A percentile compares a stretch with the other conserved stretches of the same genome.
These are phyloP conservation scores for Hoplodrina blanda DNA, from an alignment of 2,888 invertebrate genomes.

Conservation along the genomic window DNA sequence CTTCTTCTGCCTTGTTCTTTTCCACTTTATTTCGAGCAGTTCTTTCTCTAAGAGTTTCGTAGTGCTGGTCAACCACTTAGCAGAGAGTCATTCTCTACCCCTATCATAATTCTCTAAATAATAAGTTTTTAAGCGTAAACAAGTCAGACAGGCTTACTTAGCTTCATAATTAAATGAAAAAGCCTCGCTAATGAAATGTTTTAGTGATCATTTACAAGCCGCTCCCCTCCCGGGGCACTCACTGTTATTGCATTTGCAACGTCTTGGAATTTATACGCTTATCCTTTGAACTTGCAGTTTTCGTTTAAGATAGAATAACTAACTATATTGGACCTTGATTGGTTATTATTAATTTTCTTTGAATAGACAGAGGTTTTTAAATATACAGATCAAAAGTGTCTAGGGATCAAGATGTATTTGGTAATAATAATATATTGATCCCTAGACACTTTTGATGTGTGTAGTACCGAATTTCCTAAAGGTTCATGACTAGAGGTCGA, in stretches of 20 bases:
- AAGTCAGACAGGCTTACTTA: constrained; percentile 24
- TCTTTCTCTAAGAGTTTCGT: too few relatives aligned
- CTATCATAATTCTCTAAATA: background rate
- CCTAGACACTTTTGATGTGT: too few relatives aligned
- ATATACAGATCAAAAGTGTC: too few relatives aligned
- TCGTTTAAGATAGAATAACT: background rate
- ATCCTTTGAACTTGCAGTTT: constrained; percentile 6
- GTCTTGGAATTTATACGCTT: constrained; percentile 39
- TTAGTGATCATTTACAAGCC: constrained; percentile 53
- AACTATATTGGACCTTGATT: background rate
- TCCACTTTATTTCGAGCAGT: too few relatives aligned
- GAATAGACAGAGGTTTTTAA: too few relatives aligned
- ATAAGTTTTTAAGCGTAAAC: constrained; percentile 10
- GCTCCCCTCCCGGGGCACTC: constrained; percentile 60
- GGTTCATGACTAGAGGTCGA: too few relatives aligned
- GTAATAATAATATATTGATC: too few relatives aligned
- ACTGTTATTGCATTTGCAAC: constrained; percentile 45
- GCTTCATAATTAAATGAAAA: constrained; percentile 54
- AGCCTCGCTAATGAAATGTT: constrained; percentile 56
- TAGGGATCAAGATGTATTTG: too few relatives aligned
- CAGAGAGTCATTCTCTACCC: too few relatives aligned
- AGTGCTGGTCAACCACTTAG: too few relatives aligned
- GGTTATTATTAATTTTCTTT: background rate
- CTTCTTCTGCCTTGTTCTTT: too few relatives aligned
- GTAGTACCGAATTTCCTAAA: too few relatives aligned